Evolutionary conservation across 1,140 invertebrate species (phyloP).

Genomic region (Bombus waltoni): DNA sequence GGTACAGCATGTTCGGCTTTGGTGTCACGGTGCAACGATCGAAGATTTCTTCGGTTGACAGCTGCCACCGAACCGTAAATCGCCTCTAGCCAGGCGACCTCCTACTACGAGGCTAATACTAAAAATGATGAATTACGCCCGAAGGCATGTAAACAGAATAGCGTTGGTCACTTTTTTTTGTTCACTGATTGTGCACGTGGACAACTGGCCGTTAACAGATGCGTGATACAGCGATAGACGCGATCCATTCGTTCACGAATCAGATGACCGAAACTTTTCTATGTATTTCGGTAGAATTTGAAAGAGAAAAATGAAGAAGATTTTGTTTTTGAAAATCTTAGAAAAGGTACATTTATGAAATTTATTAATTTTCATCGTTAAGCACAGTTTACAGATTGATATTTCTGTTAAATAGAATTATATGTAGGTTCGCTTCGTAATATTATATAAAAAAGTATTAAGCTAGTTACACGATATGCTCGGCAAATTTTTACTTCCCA

Average conservation of each 20-base stretch:
- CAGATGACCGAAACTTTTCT: background rate
- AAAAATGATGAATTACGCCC: slow-evolving; percentile 43
- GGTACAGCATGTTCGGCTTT: background rate
- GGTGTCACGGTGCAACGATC: background rate
- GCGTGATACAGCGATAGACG: background rate
- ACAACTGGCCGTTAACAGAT: background rate
- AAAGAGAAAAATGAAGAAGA: no score
- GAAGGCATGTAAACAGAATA: slow-evolving; percentile 31
- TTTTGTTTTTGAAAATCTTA: no score
- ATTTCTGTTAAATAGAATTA: no score
- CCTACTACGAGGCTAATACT: slow-evolving; percentile 39
- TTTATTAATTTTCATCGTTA: no score
- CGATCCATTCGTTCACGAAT: background rate
- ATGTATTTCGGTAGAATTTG: background rate
- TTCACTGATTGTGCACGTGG: background rate
- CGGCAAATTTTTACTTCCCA: background rate
- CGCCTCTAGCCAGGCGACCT: slow-evolving; percentile 41
- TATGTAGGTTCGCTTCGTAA: no score
- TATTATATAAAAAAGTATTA: no score
- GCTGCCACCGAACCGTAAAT: slow-evolving; percentile 54
- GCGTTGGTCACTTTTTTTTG: slow-evolving; percentile 6
- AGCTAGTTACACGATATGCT: no score
- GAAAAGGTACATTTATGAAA: no score
- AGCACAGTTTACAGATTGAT: no score
- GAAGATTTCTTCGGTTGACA: slow-evolving; percentile 35